Evolutionary conservation across 2,113 vertebrate genomes (phyloP).

Genomic region (Zeus faber): DNA sequence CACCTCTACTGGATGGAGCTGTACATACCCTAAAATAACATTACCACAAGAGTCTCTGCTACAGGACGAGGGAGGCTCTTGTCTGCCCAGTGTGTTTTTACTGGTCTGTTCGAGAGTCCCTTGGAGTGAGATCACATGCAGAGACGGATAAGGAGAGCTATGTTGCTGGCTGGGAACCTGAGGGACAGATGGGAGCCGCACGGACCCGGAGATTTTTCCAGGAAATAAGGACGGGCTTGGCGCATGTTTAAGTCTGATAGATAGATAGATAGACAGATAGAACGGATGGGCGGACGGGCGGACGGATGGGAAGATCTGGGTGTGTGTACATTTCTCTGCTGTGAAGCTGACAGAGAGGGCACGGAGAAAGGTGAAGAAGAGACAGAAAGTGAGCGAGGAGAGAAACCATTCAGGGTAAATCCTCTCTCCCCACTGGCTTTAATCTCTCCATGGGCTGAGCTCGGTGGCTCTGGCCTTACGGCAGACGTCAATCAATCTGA

Average conservation of each 20-base stretch:
- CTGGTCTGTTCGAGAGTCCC: background rate
- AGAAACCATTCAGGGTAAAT: constrained; percentile 53
- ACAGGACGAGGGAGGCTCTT: background rate
- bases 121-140: background rate
- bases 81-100: background rate
- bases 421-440: constrained; percentile 65
- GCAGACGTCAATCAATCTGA: constrained; percentile 49
- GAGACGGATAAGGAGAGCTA: background rate
- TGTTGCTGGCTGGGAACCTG: background rate
- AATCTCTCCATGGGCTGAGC: constrained; percentile 59
- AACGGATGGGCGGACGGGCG: background rate
- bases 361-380: background rate
- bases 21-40: background rate
- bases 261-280: background rate
- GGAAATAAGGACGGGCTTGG: too few relatives aligned
- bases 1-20: background rate
- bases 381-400: constrained; percentile 14
- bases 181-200: background rate
- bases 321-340: too few relatives aligned
- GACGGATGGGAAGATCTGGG: too few relatives aligned
- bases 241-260: background rate
- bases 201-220: background rate
- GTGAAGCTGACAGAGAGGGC: background rate
- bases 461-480: constrained; percentile 39
- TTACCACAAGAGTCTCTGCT: background rate